A percentile compares a stretch with the other conserved stretches of the same genome.
Evolutionary conservation across 2,888 invertebrate genomes (phyloP).

Genomic region (Zeuzera pyrina): DNA sequence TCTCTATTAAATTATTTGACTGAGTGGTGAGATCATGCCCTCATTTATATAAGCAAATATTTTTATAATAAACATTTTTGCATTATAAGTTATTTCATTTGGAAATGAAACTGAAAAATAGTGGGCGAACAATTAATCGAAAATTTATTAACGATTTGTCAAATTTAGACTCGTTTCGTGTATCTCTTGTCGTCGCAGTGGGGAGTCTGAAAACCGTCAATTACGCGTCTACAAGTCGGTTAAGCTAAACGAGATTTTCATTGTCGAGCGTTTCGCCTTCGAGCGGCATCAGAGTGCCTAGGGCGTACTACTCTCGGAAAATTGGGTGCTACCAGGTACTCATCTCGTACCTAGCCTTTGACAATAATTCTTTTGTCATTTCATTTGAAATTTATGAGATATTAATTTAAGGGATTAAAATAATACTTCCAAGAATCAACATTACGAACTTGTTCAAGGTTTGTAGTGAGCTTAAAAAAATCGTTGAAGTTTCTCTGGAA

Average conservation of each 20-base stretch:
- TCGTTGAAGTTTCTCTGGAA: too few species aligned
- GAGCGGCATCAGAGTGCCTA: slow-evolving; percentile 8
- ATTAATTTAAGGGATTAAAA: too few species aligned
- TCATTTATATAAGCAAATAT: too few species aligned
- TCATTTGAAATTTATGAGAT: too few species aligned
- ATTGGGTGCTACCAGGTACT: slow-evolving; percentile 19
- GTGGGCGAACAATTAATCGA: slow-evolving; percentile 4
- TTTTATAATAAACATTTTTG: too few species aligned
- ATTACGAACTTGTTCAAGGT: too few species aligned
- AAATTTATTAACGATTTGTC: slow-evolving; percentile 11
- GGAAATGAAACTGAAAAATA: too few species aligned
- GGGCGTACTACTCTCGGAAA: slow-evolving; percentile 16
- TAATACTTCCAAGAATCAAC: too few species aligned
- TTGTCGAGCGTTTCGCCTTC: slow-evolving; percentile 20
- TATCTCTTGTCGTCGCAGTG: slow-evolving; percentile 3
- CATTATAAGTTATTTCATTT: too few species aligned
- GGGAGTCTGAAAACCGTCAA: slow-evolving; percentile 18
- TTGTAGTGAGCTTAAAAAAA: too few species aligned
- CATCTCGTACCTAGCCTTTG: slow-evolving; percentile 19
- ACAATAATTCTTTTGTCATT: slow-evolving; percentile 22
- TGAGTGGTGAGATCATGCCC: slow-evolving; percentile 1
- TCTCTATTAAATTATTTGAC: slow-evolving; percentile 19
- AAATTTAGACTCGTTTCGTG: slow-evolving; percentile 10
- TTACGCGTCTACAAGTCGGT: slow-evolving; percentile 20
- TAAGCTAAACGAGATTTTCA: slow-evolving; percentile 27